A percentile compares a stretch with the other conserved stretches of the same genome.
Conservation (phyloP, 2,797 vertebrate genomes). For the Bradypodion ventrale region DNA sequence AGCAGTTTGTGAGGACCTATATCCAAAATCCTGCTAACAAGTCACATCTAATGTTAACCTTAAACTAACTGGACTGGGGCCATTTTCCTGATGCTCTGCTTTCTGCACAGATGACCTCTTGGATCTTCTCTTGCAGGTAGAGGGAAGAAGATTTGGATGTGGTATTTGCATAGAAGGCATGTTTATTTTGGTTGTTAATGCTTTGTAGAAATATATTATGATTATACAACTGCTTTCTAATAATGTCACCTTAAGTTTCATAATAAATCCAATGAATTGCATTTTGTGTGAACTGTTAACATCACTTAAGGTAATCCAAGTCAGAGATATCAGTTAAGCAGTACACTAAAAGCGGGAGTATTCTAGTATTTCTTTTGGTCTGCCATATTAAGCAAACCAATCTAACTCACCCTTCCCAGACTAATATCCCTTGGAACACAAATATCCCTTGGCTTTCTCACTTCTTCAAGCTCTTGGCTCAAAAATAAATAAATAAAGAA, state of each 20-base stretch:
- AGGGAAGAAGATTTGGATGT: neutral
- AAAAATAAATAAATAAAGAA: neutral
- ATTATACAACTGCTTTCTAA: constrained; percentile 22
- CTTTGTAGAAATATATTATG: constrained; percentile 44
- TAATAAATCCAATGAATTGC: constrained; percentile 51
- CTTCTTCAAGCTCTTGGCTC: neutral
- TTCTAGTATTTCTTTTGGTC: neutral
- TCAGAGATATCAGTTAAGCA: neutral
- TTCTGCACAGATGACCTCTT: neutral
- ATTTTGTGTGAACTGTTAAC: constrained; percentile 41
- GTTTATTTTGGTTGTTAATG: constrained; percentile 31
- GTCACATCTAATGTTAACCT: neutral
- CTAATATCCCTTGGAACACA: neutral
- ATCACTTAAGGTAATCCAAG: constrained; percentile 23
- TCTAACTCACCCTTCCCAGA: neutral
- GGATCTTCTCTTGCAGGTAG: neutral
- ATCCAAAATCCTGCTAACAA: constrained; percentile 12
- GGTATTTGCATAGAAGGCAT: neutral
- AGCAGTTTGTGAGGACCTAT: neutral
- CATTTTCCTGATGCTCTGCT: neutral
- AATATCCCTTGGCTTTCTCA: neutral
- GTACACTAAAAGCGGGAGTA: constrained; percentile 9
- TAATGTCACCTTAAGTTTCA: constrained; percentile 36
- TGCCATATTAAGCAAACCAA: neutral
- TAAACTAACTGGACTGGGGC: constrained; percentile 23